These are phyloP conservation scores for Sialis lutaria DNA, from an alignment of 2,888 invertebrate genomes.

Conservation along the genomic window DNA sequence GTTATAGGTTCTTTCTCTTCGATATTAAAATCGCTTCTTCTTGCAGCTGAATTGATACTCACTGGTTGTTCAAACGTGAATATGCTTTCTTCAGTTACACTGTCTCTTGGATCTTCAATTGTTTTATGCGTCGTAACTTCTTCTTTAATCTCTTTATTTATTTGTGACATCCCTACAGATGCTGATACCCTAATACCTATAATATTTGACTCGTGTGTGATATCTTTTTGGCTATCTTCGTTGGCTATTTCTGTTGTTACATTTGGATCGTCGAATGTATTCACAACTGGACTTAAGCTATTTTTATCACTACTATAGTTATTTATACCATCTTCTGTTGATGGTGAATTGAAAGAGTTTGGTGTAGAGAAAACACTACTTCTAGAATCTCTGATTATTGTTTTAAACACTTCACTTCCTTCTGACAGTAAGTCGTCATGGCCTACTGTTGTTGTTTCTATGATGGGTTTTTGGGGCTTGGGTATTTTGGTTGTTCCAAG, in stretches of 20 bases:
- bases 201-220: not conserved
- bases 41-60: slow-evolving; percentile 33
- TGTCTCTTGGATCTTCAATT: slow-evolving; percentile 2
- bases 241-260: not conserved
- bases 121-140: slow-evolving; percentile 6
- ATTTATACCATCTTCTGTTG: no score
- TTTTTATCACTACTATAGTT: no score
- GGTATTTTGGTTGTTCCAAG: not conserved
- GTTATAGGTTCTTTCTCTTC: slow-evolving; percentile 38
- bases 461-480: not conserved
- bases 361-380: not conserved
- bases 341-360: no score
- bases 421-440: slow-evolving; percentile 1
- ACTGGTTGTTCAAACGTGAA: slow-evolving; percentile 25
- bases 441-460: not conserved
- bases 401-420: slow-evolving; percentile 2
- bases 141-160: slow-evolving; percentile 5
- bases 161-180: slow-evolving; percentile 10
- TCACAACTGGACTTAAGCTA: no score
- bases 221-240: not conserved
- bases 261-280: no score
- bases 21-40: slow-evolving; percentile 37
- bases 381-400: slow-evolving; percentile 3
- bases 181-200: slow-evolving; percentile 4
- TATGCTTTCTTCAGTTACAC: slow-evolving; percentile 14